Evolutionary conservation across 1,140 invertebrate genomes (phyloP).

Genomic region (Whitmania pigra): DNA sequence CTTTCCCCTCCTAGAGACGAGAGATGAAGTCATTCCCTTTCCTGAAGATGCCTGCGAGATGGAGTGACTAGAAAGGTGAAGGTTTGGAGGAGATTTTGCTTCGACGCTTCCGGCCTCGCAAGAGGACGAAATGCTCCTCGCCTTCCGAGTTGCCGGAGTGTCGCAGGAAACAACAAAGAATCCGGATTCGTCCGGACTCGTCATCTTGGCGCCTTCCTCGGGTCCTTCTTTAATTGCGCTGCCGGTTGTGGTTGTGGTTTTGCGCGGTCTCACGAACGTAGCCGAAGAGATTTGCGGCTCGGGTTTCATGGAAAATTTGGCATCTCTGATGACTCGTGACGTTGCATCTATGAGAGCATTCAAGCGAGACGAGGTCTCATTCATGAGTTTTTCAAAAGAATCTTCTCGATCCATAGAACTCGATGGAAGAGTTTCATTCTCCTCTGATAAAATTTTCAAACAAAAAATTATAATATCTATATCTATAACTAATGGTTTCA

Average conservation of each 20-base stretch:
- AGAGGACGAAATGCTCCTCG: not conserved
- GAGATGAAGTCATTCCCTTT: too few species aligned
- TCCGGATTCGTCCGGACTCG: not conserved
- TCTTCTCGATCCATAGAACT: conserved; percentile 8
- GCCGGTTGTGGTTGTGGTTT: not conserved
- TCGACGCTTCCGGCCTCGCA: not conserved
- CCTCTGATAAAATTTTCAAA: too few species aligned
- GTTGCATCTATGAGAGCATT: conserved; percentile 5
- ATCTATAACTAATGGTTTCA: too few species aligned
- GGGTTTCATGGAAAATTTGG: not conserved
- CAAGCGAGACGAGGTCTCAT: conserved; percentile 5
- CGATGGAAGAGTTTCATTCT: not conserved
- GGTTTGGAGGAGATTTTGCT: too few species aligned
- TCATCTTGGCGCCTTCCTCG: not conserved
- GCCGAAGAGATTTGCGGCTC: not conserved
- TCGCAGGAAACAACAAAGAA: conserved; percentile 3
- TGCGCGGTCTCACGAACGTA: not conserved
- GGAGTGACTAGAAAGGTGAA: too few species aligned
- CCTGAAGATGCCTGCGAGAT: too few species aligned
- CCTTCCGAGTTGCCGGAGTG: conserved; percentile 1
- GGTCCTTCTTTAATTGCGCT: not conserved
- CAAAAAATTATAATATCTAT: too few species aligned
- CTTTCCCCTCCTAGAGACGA: too few species aligned
- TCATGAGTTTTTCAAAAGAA: conserved; percentile 11
- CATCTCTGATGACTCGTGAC: not conserved